Base-by-base conservation (phyloP, 2,113 vertebrate species). In the Gavialis gangeticus region DNA sequence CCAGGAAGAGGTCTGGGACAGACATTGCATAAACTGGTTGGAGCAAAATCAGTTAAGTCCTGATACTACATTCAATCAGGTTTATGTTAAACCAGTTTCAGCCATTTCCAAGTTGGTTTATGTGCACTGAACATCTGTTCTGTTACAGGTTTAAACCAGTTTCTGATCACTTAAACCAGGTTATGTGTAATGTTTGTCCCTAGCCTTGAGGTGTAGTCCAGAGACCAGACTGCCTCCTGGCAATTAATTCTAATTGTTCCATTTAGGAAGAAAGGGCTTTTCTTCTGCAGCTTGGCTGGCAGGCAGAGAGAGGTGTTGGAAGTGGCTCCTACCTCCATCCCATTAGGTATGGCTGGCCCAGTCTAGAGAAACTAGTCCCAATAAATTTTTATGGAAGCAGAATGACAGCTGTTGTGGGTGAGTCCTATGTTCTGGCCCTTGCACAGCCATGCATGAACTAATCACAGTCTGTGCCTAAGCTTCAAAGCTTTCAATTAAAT, bases 381-480 rank as follows among this genome's bases (percentile, higher is more conserved):
- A 2, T 57, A 3, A 34, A 25, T 9, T 56, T 13, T 4, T 69
- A 22, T 60, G 81, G n/a, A 16, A 75, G 69, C 18, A 84, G 57
- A 37, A 79, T 54, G 16, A 46, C 30, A 12, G 22, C 9, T 83
- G 30, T 12, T 1, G 16, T 78, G 19, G 21, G 15, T 79, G 66
- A 5, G 22, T 5, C 7, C n/a, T 1, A 5, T 25, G 22, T 25
- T 5, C 12, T 66, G 76, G 59, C 13, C 5, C 1, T 1, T 19
- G 1, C 9, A 11, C 1, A 2, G 58, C 4, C 37, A 6, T 83
- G 28, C 4, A 46, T 66, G 57, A 85, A 6, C n/a, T 84, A 19
- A 12, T 21, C 80, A 4, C 18, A 78, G 19, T 63, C 63, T 92
- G 60, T 12, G 75, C 4, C 8, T 28, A 85, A 58, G 17, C 27